Evolutionary conservation across 2,797 vertebrate species (phyloP).

Genomic region (Podarcis siculus): DNA sequence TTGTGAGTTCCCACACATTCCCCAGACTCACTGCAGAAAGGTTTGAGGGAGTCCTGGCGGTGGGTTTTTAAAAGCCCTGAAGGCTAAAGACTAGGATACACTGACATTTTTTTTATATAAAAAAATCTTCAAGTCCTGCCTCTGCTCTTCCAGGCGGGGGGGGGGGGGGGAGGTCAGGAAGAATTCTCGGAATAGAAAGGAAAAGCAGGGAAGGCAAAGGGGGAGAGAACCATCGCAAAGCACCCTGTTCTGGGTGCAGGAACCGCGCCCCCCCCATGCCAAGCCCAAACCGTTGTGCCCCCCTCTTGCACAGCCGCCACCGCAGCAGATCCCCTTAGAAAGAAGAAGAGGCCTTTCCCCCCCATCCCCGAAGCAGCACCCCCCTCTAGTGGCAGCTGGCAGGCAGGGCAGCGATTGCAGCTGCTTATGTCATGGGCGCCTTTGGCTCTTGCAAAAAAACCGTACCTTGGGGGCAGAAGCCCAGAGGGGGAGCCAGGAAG

Average conservation of each 20-base stretch:
- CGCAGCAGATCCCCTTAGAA: neutral
- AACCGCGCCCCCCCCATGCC: neutral
- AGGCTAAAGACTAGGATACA: neutral
- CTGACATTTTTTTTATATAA: neutral
- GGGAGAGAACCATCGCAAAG: no score
- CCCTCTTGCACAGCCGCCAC: no score
- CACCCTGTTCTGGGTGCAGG: neutral
- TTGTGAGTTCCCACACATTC: neutral
- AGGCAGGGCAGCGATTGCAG: neutral
- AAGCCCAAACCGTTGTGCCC: neutral
- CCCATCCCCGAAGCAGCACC: neutral
- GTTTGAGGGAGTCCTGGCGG: no score
- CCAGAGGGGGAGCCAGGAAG: neutral
- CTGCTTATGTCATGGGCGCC: neutral
- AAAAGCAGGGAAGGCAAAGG: neutral
- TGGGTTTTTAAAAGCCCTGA: neutral
- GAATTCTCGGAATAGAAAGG: neutral
- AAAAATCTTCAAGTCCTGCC: neutral
- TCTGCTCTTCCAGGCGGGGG: neutral
- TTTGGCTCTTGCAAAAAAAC: neutral
- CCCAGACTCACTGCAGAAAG: rapidly evolving
- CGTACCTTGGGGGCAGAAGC: slow-evolving; percentile 13
- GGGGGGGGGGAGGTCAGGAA: neutral
- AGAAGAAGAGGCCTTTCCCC: neutral
- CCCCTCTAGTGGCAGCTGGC: slow-evolving; percentile 21